A percentile compares a stretch with the other conserved stretches of the same genome.
Evolutionary conservation across 2,113 vertebrate genomes (phyloP).

Genomic region (Bujurquina vittata): DNA sequence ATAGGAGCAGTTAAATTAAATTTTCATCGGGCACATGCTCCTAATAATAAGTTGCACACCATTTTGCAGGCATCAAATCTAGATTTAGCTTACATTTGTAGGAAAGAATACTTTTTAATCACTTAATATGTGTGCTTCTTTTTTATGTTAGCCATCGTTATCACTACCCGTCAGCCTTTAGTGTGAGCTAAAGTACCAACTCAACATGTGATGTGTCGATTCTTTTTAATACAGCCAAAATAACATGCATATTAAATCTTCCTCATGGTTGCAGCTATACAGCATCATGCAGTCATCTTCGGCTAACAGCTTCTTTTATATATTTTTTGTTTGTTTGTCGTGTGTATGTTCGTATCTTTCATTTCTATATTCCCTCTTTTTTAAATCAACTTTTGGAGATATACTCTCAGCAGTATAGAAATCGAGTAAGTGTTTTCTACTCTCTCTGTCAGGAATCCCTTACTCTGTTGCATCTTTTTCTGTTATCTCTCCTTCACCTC

Average conservation of each 20-base stretch:
- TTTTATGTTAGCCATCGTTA: neutral
- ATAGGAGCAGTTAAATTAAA: constrained; percentile 41
- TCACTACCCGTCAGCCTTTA: neutral
- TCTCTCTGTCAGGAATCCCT: constrained; percentile 55
- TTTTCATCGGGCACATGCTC: constrained; percentile 26
- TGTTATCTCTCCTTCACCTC: constrained; percentile 24
- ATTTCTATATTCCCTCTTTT: constrained; percentile 65
- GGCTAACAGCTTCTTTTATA: constrained; percentile 80
- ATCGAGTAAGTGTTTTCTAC: constrained; percentile 81
- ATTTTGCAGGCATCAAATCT: neutral
- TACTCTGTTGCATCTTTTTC: constrained; percentile 29
- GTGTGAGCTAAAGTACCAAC: neutral
- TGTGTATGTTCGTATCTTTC: constrained; percentile 72
- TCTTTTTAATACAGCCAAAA: constrained; percentile 25
- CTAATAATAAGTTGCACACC: neutral
- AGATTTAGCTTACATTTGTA: too few relatives aligned
- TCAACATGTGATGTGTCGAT: constrained; percentile 28
- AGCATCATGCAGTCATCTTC: constrained; percentile 58
- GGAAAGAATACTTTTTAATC: neutral
- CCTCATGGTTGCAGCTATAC: constrained; percentile 47
- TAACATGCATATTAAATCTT: constrained; percentile 21
- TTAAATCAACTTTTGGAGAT: constrained; percentile 78
- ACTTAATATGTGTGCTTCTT: neutral
- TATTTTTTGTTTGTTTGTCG: constrained; percentile 76
- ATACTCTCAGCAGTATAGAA: constrained; percentile 83